Evolutionary conservation across 1,140 invertebrate species (phyloP).

Genomic region (Rhynchophorus ferrugineus): DNA sequence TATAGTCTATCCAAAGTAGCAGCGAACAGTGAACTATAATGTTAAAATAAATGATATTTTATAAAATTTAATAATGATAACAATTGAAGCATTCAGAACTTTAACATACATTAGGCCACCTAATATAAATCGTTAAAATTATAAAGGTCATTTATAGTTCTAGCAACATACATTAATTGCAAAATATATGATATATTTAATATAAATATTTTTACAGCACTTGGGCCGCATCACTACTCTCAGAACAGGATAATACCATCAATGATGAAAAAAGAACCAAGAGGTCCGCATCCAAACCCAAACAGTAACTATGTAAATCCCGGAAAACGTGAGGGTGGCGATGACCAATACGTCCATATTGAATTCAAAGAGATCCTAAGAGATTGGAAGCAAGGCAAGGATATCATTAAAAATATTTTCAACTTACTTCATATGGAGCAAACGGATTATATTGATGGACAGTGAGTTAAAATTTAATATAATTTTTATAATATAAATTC

Average conservation of each 20-base stretch:
- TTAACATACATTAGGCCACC: too few relatives aligned
- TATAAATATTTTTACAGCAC: neutral
- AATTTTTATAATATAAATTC: too few relatives aligned
- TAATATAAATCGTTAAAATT: too few relatives aligned
- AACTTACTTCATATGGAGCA: constrained; percentile 53
- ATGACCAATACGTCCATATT: constrained; percentile 62
- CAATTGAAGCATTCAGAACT: too few relatives aligned
- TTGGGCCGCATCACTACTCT: constrained; percentile 1
- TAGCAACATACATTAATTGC: too few relatives aligned
- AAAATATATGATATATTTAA: neutral
- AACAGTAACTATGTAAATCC: constrained; percentile 34
- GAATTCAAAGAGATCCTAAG: constrained; percentile 51
- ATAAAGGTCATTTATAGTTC: too few relatives aligned
- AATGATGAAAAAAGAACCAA: constrained; percentile 44
- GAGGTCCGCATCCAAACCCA: constrained; percentile 35
- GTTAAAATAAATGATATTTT: too few relatives aligned
- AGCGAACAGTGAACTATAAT: too few relatives aligned
- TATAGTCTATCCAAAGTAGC: too few relatives aligned
- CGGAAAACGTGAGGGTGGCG: constrained; percentile 60
- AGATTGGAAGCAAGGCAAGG: constrained; percentile 50
- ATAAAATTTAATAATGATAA: too few relatives aligned
- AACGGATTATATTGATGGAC: constrained; percentile 45
- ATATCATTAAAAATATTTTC: constrained; percentile 50
- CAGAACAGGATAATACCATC: constrained; percentile 27
- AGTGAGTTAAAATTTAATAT: constrained; percentile 40